phyloP scores from a whole-genome alignment of 1,140 invertebrate species.

The Diachasma alloeum region DNA sequence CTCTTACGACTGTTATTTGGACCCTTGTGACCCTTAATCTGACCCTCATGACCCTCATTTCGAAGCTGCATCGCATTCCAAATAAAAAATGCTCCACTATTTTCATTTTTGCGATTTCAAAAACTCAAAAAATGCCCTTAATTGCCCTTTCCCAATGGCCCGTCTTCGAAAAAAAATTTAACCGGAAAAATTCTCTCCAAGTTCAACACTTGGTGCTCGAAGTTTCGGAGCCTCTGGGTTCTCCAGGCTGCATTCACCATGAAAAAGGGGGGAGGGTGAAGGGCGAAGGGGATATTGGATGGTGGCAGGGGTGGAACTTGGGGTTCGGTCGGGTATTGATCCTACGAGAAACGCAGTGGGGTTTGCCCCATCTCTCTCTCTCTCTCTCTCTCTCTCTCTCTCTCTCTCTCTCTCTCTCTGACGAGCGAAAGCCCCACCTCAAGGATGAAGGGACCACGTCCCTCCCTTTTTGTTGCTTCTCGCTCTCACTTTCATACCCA shows the following conservation, averaged over 20 bases:
- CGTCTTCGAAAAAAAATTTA: neutral
- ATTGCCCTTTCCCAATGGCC: too few species aligned
- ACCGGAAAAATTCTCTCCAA: neutral
- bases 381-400: neutral
- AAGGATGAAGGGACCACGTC: conserved; percentile 60
- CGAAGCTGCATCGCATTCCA: neutral
- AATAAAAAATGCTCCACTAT: neutral
- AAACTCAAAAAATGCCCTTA: too few species aligned
- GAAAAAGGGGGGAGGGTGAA: neutral
- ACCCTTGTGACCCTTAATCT: too few species aligned
- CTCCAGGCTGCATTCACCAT: conserved; percentile 2
- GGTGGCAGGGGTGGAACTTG: conserved; percentile 51
- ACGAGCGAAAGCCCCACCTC: conserved; percentile 53
- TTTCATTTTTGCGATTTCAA: too few species aligned
- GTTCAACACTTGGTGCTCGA: neutral
- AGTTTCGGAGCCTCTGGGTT: neutral
- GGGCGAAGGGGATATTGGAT: neutral
- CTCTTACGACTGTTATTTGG: too few species aligned
- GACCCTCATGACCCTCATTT: too few species aligned
- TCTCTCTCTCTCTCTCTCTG: neutral
- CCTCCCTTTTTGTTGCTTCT: conserved; percentile 41
- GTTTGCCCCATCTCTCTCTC: conserved; percentile 44
- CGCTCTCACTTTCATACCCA: conserved; percentile 34
- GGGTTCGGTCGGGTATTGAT: conserved; percentile 63
- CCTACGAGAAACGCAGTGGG: conserved; percentile 58